Evolutionary conservation across 2,888 invertebrate genomes (phyloP).

Genomic region (Caenorhabditis sp.): DNA sequence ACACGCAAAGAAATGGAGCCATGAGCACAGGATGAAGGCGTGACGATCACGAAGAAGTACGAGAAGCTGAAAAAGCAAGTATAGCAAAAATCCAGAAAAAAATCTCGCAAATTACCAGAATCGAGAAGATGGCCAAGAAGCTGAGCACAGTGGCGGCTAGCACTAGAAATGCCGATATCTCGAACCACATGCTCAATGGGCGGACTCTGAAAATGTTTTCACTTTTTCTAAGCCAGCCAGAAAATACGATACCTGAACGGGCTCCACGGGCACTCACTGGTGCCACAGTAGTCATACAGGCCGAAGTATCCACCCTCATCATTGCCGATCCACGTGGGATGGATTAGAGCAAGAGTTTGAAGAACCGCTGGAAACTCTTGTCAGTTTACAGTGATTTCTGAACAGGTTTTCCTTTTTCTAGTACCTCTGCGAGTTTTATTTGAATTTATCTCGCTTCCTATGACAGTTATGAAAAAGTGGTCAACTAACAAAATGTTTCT

Average conservation of each 20-base stretch:
- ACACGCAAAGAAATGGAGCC: conserved; percentile 97
- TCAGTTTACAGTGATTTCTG: too few species aligned
- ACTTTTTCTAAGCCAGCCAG: too few species aligned
- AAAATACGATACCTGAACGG: conserved; percentile 60
- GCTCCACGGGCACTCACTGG: conserved; percentile 69
- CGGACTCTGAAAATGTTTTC: conserved; percentile 84
- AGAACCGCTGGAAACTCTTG: conserved; percentile 90
- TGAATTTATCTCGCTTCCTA: too few species aligned
- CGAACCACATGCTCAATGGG: conserved; percentile 91
- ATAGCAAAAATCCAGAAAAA: conserved; percentile 1
- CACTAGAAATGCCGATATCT: conserved; percentile 92
- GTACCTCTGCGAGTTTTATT: too few species aligned
- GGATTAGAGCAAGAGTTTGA: conserved; percentile 94
- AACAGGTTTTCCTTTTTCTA: too few species aligned
- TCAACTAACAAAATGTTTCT: too few species aligned
- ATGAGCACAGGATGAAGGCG: conserved; percentile 94
- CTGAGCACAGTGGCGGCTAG: conserved; percentile 91
- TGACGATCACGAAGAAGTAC: conserved; percentile 77
- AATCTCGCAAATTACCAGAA: conserved; percentile 86
- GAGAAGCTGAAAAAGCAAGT: conserved; percentile 75
- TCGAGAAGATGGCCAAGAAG: conserved; percentile 90
- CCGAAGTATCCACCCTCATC: conserved; percentile 90
- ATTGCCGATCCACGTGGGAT: conserved; percentile 87
- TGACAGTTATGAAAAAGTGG: too few species aligned
- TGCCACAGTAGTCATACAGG: conserved; percentile 90